A percentile compares a stretch with the other conserved stretches of the same genome.
These are phyloP conservation scores for Drosophila histrio DNA, from an alignment of 2,888 invertebrate genomes.

Conservation along the genomic window DNA sequence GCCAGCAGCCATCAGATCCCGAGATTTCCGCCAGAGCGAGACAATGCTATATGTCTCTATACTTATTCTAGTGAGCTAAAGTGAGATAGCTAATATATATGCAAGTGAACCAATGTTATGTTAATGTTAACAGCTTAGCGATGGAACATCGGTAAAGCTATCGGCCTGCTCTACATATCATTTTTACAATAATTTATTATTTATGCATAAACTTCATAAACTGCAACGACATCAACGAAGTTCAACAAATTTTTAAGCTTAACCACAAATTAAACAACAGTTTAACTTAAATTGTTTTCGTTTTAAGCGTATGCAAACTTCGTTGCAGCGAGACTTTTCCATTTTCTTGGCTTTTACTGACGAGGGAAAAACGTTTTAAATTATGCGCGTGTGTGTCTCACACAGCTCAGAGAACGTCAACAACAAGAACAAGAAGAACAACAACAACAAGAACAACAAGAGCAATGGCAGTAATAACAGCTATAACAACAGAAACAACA, in stretches of 20 bases:
- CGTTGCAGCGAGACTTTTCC: conserved; percentile 31
- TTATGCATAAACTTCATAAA: too few species aligned
- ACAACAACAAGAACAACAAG: conserved; percentile 25
- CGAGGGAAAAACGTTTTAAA: conserved; percentile 67
- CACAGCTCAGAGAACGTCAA: conserved; percentile 20
- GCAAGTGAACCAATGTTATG: too few species aligned
- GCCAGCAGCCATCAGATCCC: too few species aligned
- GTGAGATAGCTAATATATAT: too few species aligned
- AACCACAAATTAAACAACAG: too few species aligned
- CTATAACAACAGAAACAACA: conserved; percentile 52
- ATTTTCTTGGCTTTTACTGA: conserved; percentile 42
- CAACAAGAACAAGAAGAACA: conserved; percentile 41
- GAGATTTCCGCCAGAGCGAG: too few species aligned
- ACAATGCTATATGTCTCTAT: too few species aligned
- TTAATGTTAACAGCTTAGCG: too few species aligned
- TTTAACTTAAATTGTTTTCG: not conserved
- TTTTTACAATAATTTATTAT: too few species aligned
- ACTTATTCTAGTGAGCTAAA: too few species aligned
- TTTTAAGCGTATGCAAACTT: conserved; percentile 49
- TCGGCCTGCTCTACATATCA: too few species aligned
- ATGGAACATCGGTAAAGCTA: too few species aligned
- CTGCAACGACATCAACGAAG: not conserved
- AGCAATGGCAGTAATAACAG: conserved; percentile 41
- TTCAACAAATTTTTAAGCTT: not conserved
- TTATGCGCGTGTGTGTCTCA: conserved; percentile 63